Base-by-base conservation (phyloP, 2,113 vertebrate genomes). In the Ceyx cyanopectus region DNA sequence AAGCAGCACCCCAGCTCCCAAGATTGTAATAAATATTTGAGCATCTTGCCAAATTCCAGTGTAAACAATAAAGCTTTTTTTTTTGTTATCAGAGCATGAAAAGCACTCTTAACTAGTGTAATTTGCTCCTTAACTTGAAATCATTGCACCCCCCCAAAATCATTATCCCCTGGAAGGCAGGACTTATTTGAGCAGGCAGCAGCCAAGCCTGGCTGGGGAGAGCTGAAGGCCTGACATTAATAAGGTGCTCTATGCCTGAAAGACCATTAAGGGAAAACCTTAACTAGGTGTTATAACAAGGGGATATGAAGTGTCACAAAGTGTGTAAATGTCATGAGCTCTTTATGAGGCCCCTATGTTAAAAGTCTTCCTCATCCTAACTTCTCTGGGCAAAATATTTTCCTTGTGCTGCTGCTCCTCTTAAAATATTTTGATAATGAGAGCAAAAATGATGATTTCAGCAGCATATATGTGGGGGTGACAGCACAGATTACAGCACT, bases 241-340 rank as follows among this genome's bases (percentile, higher is more conserved):
- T 56, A 96, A 91, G 93, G 90, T 95, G 91, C 91, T 94, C 92
- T 56, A 37, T 78, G 79, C 92, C 93, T 89, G 68, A 34, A 94
- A 96, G 78, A 48, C 85, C 86, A 30, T 96, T 95, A 97, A 97
- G 94, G 93, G 93, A 91, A 90, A 96, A 77, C 48, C 67, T 94
- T 96, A 95, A 97, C 80, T 95, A 95, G 95, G 97, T 97, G 94
- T 91, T 96, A 94, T 45, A 94, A 91, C 88, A 70, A 92, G 90
- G 90, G 93, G 90, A 91, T 95, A 81, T 81, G 90, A 81, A 94
- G 92, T 91, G 91, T 51, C 94, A 92, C 87, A 84, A 74, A 81
- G 74, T 14, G 67, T 70, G 77, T 89, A 95, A 87, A 89, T 54
- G 89, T 94, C 92, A 85, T 0, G 0, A 61, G 78, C 68, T 61